These are phyloP conservation scores for Pangasianodon hypophthalmus DNA, from an alignment of 2,113 vertebrate genomes.

Conservation along the genomic window DNA sequence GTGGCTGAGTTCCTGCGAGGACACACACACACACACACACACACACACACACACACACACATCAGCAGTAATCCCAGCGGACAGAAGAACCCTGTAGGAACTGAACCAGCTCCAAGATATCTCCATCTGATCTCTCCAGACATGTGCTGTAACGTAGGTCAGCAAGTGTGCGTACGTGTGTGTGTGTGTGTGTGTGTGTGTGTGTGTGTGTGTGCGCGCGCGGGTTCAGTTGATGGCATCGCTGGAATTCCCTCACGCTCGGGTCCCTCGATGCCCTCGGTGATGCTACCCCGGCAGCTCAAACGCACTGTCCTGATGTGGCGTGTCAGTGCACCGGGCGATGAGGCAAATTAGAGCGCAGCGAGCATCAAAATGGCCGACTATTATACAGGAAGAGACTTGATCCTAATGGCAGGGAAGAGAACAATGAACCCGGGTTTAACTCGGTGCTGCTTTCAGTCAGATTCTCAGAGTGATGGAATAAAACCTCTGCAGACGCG, in stretches of 20 bases:
- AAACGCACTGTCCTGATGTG: slow-evolving; percentile 10
- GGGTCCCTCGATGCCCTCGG: neutral
- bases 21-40: neutral
- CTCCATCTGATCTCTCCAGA: slow-evolving; percentile 52
- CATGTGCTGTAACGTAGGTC: slow-evolving; percentile 38
- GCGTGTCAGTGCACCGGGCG: slow-evolving; percentile 9
- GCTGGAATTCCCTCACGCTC: slow-evolving; percentile 7
- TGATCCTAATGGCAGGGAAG: neutral
- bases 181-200: neutral
- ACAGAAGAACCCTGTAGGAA: slow-evolving; percentile 28
- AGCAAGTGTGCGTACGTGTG: neutral
- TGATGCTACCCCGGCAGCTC: slow-evolving; percentile 6
- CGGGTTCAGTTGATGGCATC: slow-evolving; percentile 8
- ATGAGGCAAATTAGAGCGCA: slow-evolving; percentile 1
- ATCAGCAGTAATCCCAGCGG: neutral
- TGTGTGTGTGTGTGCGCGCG: neutral
- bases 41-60: neutral
- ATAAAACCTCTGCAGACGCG: neutral
- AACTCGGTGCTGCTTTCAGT: neutral
- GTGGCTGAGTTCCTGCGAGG: too few relatives aligned
- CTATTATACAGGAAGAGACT: neutral
- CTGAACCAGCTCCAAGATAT: slow-evolving; percentile 45
- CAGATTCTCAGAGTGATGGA: neutral
- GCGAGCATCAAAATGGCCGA: slow-evolving; percentile 3
- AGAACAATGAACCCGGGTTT: neutral